Base-by-base conservation (phyloP, 2,113 vertebrate genomes). In the Taxidea taxus region DNA sequence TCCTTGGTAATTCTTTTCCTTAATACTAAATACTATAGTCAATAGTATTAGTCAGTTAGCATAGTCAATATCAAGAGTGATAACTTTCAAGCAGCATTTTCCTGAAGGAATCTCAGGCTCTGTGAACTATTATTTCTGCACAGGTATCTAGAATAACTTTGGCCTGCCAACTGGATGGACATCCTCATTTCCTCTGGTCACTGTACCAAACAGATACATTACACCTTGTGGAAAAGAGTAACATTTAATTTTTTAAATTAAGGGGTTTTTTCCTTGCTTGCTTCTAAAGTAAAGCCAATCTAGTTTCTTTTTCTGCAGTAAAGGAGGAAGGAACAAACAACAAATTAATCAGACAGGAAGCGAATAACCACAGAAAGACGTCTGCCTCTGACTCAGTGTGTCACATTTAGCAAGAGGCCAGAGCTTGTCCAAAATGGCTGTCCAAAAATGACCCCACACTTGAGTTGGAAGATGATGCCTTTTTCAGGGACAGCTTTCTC, bases 301-400 rank as follows among this genome's bases (percentile, higher is more conserved):
- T 95, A 97, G 97, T 97, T 97, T 97, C 94, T 97, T 97, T 97
- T 97, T 98, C 94, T 97, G 42, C 90, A 96, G 94, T 94, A 96
- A 93, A 98, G 97, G 97, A 96, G 97, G 98, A 97, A 98, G 98
- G 97, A 97, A 95, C 94, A 97, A 97, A 92, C 90, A 97, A 94
- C 92, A 98, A 98, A 98, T 98, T 99, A 98, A 99, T 99, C 99
- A 99, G 86, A 93, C 99, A 98, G 99, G 99, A 99, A 99, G 96
- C 84, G 94, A 98, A 98, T 98, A 98, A 98, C 98, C 98, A 7
- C 98, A 98, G 98, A 51, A 97, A 98, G 98, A 96, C 96, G 95
- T 86, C 97, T 98, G 97, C 97, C 93, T 99, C 96, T 98, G 98
- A 98, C 97, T 98, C 98, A 98, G 74, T 96, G 5, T 97, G 95